phyloP scores from a whole-genome alignment of 2,113 vertebrate genomes.

The Eulacestoma nigropectus region DNA sequence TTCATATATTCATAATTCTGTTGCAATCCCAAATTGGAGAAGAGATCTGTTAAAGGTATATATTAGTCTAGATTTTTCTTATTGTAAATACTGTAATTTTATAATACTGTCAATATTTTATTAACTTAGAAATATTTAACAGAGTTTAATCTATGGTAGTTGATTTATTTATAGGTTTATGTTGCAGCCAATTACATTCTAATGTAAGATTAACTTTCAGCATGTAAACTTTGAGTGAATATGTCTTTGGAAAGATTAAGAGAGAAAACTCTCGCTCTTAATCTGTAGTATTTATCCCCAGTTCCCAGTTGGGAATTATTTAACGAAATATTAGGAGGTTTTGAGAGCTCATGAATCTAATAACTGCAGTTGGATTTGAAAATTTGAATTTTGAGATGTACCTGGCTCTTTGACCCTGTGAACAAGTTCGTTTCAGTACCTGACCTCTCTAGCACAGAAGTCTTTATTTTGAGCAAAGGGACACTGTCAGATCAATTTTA shows the following conservation, averaged over 20 bases:
- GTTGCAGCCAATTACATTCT: conserved; percentile 76
- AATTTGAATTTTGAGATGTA: neutral
- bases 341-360: neutral
- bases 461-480: conserved; percentile 48
- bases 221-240: conserved; percentile 62
- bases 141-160: conserved; percentile 77
- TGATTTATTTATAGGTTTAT: conserved; percentile 77
- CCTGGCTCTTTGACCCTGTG: neutral
- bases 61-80: conserved; percentile 78
- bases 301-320: conserved; percentile 29
- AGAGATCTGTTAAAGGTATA: conserved; percentile 77
- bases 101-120: conserved; percentile 81
- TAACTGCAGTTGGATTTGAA: neutral
- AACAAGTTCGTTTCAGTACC: neutral
- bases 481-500: conserved; percentile 10
- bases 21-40: conserved; percentile 73
- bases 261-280: conserved; percentile 65
- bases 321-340: neutral
- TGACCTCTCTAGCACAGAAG: neutral
- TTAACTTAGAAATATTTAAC: conserved; percentile 80
- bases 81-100: conserved; percentile 84
- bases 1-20: conserved; percentile 64
- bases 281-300: conserved; percentile 59
- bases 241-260: conserved; percentile 67
- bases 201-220: conserved; percentile 79